Evolutionary conservation across 2,113 vertebrate genomes (phyloP), one percentile per base, ranked within the genome.

Genomic region (Aepyceros melampus): DNA sequence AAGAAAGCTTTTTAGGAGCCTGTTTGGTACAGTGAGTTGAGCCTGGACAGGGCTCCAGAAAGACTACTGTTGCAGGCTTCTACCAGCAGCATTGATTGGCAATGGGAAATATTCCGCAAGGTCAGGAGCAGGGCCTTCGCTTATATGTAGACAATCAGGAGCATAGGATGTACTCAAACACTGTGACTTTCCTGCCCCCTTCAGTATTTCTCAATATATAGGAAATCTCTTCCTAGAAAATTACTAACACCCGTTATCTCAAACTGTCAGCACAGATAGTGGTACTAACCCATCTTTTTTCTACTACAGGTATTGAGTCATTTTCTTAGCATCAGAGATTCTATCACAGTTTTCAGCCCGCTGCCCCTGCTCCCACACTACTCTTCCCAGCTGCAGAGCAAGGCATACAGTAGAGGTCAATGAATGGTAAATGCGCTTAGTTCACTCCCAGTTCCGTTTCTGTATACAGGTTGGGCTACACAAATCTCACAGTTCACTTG

Each of bases 311-410:
- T 81, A 36, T 45, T 90, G 31, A 29, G 21, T 67, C 13, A 58
- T 56, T 89, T 78, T 55, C 87, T 89, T 31, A 40, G 78, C 13
- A 86, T 25, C 45, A 84, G 45, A 84, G 45, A 49, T 13, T 71
- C 31, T 13, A 6, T 64, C 62, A 33, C 1, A 1, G 82, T 29
- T 45, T 83, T 33, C 51, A 60, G 11, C 25, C 19, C 13, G 3
- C 11, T 12, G 23, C 12, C 47, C 40, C 58, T 11, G 5, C 19
- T 36, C 3, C 5, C 4, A 25, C 0, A 9, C 6, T 1, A 1
- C 51, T 17, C 8, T 64, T n/a, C n/a, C 17, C 40, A n/a, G n/a
- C 29, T 12, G 5, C 67, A 87, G 25, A 86, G 45, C 25, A 74
- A 55, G 36, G 11, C 7, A 36, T 19, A 31, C 5, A 2, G 2